These are phyloP conservation scores for Pterois miles DNA, from an alignment of 2,797 vertebrate genomes.

Conservation along the genomic window DNA sequence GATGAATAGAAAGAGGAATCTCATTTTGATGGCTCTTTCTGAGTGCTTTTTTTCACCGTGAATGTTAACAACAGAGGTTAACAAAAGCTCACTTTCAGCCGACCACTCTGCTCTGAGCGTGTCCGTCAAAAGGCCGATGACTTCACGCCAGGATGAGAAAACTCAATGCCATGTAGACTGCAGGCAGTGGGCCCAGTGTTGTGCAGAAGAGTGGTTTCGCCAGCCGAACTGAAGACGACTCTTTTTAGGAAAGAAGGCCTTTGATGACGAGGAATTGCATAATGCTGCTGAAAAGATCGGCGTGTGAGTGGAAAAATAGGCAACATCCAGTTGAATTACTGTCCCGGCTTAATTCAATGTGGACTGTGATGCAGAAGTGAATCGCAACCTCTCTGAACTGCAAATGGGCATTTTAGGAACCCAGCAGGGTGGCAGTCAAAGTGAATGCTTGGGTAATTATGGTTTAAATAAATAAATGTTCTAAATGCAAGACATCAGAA, in stretches of 20 bases:
- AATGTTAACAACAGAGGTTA: slow-evolving; percentile 39
- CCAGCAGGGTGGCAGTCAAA: not conserved
- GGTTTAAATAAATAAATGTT: not conserved
- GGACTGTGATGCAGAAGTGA: slow-evolving; percentile 56
- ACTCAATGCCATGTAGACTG: slow-evolving; percentile 64
- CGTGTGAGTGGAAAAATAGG: slow-evolving; percentile 36
- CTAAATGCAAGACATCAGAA: not conserved
- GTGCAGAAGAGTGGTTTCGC: slow-evolving; percentile 24
- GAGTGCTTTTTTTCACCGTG: slow-evolving; percentile 51
- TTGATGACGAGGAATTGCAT: slow-evolving; percentile 62
- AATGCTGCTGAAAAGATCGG: slow-evolving; percentile 58
- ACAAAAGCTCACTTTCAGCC: slow-evolving; percentile 63
- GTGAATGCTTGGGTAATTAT: not conserved
- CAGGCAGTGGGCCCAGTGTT: slow-evolving; percentile 48
- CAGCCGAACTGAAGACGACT: slow-evolving; percentile 43
- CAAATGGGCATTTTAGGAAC: slow-evolving; percentile 14
- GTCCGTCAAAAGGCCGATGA: slow-evolving; percentile 59
- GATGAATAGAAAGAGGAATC: slow-evolving; percentile 51
- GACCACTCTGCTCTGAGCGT: slow-evolving; percentile 36
- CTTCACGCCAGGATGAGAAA: slow-evolving; percentile 70
- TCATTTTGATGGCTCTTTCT: slow-evolving; percentile 45
- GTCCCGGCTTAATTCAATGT: slow-evolving; percentile 33
- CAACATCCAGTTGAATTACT: slow-evolving; percentile 31
- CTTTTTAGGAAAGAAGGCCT: slow-evolving; percentile 57
- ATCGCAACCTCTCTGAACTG: not conserved